Conservation (phyloP, 2,888 invertebrate species). For the Clostera curtula region DNA sequence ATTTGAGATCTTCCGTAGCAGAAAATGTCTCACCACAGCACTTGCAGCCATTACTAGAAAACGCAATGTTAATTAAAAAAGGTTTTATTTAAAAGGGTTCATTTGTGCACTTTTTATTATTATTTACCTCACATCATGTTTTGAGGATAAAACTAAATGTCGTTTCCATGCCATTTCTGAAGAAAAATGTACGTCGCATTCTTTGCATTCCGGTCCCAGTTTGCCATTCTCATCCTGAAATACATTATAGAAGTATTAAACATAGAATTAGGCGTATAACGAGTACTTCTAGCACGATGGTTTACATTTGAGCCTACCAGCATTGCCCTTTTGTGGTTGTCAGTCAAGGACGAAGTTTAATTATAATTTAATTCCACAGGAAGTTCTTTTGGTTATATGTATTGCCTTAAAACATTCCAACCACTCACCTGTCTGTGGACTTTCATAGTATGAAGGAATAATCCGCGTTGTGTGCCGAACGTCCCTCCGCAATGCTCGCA, state of each 20-base stretch:
- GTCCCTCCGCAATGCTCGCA: constrained; percentile 22
- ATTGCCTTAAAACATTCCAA: no score
- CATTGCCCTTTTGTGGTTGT: no score
- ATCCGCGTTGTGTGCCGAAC: constrained; percentile 15
- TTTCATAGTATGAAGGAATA: constrained; percentile 14
- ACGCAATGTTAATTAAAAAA: background rate
- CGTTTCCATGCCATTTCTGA: constrained; percentile 15
- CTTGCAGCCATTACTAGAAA: constrained; percentile 20
- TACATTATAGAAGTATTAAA: no score
- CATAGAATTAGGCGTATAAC: no score
- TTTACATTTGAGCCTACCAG: no score
- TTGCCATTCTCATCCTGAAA: constrained; percentile 20
- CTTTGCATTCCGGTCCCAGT: constrained; percentile 21
- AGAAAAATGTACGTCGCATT: constrained; percentile 13
- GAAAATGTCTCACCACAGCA: constrained; percentile 20
- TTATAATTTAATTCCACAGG: no score
- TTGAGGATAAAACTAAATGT: constrained; percentile 14
- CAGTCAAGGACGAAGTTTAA: no score
- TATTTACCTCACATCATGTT: constrained; percentile 15
- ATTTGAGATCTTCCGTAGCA: constrained; percentile 12
- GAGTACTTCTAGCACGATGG: no score
- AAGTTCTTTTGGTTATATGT: no score
- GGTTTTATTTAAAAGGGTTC: no score
- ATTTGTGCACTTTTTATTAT: no score
- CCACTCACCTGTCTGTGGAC: constrained; percentile 20